phyloP scores from a whole-genome alignment of 1,140 invertebrate genomes.

The Drosophila trapezifrons region DNA sequence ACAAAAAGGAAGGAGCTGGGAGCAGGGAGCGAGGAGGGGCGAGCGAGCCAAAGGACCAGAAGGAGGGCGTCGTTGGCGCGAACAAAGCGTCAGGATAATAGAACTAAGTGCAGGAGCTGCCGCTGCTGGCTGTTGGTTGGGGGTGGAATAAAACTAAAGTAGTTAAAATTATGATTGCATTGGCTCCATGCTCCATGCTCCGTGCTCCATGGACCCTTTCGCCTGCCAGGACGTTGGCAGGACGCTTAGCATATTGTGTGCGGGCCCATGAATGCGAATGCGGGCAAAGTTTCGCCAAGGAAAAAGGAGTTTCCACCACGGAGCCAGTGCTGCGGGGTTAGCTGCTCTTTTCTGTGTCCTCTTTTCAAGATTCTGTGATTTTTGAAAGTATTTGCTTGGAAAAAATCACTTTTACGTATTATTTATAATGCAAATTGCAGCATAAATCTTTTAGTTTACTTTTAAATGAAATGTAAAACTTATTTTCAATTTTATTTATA shows the following conservation, averaged over 20 bases:
- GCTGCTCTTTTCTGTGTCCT: conserved; percentile 13
- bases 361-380: not conserved
- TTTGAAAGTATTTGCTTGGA: no score
- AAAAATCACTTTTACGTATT: not conserved
- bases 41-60: conserved; percentile 27
- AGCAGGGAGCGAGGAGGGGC: no score
- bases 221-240: conserved; percentile 12
- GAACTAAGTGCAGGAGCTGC: conserved; percentile 63
- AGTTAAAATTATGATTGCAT: conserved; percentile 82
- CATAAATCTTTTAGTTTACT: not conserved
- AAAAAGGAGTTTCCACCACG: conserved; percentile 4
- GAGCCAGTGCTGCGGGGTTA: conserved; percentile 19
- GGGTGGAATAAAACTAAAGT: conserved; percentile 73
- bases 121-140: conserved; percentile 5
- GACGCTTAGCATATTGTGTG: conserved; percentile 77
- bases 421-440: not conserved
- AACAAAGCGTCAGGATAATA: conserved; percentile 71
- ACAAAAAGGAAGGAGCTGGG: conserved; percentile 55
- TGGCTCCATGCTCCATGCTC: conserved; percentile 35
- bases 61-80: conserved; percentile 22
- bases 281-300: conserved; percentile 33
- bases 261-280: conserved; percentile 72
- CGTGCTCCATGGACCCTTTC: conserved; percentile 3
- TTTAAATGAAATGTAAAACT: no score
- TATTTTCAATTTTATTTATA: not conserved